Conservation (phyloP, 2,797 vertebrate species). For the Lagorchestes hirsutus region DNA sequence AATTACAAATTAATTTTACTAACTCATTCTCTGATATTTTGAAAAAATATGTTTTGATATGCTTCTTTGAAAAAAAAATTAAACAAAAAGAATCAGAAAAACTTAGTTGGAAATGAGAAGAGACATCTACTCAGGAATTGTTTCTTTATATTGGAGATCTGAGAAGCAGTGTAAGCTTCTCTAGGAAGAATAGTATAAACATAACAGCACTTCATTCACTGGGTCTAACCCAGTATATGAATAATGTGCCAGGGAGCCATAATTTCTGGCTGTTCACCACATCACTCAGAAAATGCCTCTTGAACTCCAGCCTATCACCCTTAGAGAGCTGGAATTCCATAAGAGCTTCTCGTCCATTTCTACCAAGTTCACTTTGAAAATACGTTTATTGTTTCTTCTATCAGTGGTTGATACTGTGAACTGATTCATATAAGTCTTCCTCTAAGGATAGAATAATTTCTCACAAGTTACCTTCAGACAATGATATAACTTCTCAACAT, state of each 20-base stretch:
- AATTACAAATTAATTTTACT: slow-evolving; percentile 66
- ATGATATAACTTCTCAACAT: slow-evolving; percentile 89
- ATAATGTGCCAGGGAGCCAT: slow-evolving; percentile 88
- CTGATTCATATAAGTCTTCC: slow-evolving; percentile 94
- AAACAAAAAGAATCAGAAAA: slow-evolving; percentile 55
- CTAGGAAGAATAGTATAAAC: slow-evolving; percentile 73
- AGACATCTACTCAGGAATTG: slow-evolving; percentile 56
- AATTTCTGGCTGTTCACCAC: slow-evolving; percentile 93
- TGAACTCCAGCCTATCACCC: slow-evolving; percentile 98
- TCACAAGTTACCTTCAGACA: slow-evolving; percentile 91
- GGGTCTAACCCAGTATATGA: background rate
- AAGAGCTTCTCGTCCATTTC: slow-evolving; percentile 95
- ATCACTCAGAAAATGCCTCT: slow-evolving; percentile 94
- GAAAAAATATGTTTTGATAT: background rate
- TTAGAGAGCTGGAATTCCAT: slow-evolving; percentile 97
- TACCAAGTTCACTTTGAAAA: slow-evolving; percentile 96
- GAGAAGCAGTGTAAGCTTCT: slow-evolving; percentile 71
- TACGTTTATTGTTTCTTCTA: slow-evolving; percentile 95
- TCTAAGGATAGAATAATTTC: slow-evolving; percentile 92
- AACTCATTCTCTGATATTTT: background rate
- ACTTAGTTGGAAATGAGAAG: slow-evolving; percentile 34
- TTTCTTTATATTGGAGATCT: slow-evolving; percentile 56
- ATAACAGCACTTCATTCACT: slow-evolving; percentile 71
- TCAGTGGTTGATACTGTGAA: slow-evolving; percentile 95
- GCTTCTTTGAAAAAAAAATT: slow-evolving; percentile 55